Percentiles rank a stretch among this genome's conserved stretches.
Evolutionary conservation across 2,113 vertebrate species (phyloP).

Genomic region (Urocitellus parryii): DNA sequence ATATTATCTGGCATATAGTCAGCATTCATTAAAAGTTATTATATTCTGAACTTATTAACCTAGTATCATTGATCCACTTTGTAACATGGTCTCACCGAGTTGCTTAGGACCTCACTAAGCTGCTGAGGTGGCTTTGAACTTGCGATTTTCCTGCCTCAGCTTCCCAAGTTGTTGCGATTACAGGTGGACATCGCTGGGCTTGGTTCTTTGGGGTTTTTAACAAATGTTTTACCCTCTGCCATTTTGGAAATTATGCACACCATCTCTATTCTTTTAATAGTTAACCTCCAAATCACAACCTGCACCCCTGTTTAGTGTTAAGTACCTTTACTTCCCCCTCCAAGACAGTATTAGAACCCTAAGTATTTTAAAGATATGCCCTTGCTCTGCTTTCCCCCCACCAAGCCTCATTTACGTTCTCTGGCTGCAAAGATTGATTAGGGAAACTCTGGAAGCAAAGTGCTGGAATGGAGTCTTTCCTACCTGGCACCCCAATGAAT

Average conservation of each 20-base stretch:
- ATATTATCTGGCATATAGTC: too few relatives aligned
- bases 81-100: too few relatives aligned
- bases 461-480: neutral
- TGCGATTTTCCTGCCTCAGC: too few relatives aligned
- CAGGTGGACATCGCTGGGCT: too few relatives aligned
- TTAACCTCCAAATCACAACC: neutral
- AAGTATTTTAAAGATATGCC: neutral
- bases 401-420: neutral
- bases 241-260: neutral
- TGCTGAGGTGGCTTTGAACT: too few relatives aligned
- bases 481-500: neutral
- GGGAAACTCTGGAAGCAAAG: neutral
- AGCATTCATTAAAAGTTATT: too few relatives aligned
- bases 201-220: neutral
- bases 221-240: neutral
- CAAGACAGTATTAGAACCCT: neutral
- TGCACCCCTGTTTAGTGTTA: neutral
- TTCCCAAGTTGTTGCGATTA: too few relatives aligned
- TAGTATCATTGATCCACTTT: too few relatives aligned
- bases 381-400: neutral
- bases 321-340: neutral
- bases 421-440: neutral
- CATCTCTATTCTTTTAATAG: neutral
- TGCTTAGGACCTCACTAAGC: too few relatives aligned
- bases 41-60: too few relatives aligned